Percentiles rank a stretch among this genome's conserved stretches.
Conservation (phyloP, 2,888 invertebrate genomes). For the Drosophila formosana region DNA sequence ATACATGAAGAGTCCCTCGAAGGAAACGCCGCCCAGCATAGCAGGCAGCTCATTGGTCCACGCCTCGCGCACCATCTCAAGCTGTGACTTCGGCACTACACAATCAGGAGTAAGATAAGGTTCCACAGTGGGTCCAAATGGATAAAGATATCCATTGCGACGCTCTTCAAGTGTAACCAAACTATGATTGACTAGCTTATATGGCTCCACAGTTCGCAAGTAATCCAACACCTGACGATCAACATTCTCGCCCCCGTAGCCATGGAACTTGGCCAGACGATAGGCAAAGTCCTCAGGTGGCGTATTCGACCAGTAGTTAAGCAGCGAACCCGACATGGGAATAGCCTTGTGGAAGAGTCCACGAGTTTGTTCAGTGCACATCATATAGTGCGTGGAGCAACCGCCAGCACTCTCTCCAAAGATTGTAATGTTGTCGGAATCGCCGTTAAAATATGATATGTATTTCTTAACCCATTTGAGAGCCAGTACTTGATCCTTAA, state of each 20-base stretch:
- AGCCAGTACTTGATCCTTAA: constrained; percentile 86
- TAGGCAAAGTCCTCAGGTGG: constrained; percentile 73
- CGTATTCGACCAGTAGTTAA: constrained; percentile 78
- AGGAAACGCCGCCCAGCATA: constrained; percentile 81
- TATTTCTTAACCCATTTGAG: constrained; percentile 86
- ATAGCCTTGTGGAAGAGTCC: constrained; percentile 83
- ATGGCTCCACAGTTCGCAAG: constrained; percentile 78
- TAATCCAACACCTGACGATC: constrained; percentile 83
- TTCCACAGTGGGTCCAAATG: constrained; percentile 82
- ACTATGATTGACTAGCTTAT: constrained; percentile 70
- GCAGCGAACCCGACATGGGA: constrained; percentile 81
- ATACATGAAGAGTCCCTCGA: constrained; percentile 83
- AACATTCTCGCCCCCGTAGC: constrained; percentile 80
- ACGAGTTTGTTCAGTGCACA: constrained; percentile 85
- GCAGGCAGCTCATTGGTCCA: constrained; percentile 82
- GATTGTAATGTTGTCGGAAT: constrained; percentile 86
- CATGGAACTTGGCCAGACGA: constrained; percentile 80
- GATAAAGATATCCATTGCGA: constrained; percentile 64
- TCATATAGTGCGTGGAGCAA: constrained; percentile 85
- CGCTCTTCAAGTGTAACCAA: constrained; percentile 74
- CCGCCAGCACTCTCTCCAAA: constrained; percentile 86
- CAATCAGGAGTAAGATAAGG: constrained; percentile 78
- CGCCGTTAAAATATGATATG: constrained; percentile 85
- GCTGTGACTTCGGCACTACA: constrained; percentile 71
- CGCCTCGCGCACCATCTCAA: constrained; percentile 77